Conservation (phyloP, 2,888 invertebrate species). For the Junonia oenone region DNA sequence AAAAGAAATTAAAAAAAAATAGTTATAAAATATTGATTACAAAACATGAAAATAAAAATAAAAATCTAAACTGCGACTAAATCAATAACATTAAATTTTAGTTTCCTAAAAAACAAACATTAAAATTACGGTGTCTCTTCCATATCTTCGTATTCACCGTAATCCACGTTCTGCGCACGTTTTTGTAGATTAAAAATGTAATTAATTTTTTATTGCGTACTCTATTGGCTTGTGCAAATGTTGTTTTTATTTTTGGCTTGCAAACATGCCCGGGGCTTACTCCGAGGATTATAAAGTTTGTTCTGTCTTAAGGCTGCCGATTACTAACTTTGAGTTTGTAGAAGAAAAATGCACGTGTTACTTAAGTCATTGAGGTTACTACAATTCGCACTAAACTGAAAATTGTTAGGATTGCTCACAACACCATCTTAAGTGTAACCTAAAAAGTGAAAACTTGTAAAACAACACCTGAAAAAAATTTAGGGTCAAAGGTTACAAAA, state of each 20-base stretch:
- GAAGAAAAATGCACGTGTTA: constrained; percentile 17
- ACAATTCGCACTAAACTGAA: too few relatives aligned
- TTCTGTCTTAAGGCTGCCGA: constrained; percentile 28
- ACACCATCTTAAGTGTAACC: not conserved
- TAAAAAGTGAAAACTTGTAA: too few relatives aligned
- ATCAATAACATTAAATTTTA: too few relatives aligned
- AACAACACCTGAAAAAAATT: too few relatives aligned
- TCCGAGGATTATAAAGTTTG: constrained; percentile 46
- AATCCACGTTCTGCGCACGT: constrained; percentile 54
- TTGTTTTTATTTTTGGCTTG: constrained; percentile 57
- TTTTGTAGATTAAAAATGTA: constrained; percentile 74
- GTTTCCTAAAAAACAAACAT: too few relatives aligned
- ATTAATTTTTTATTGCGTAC: constrained; percentile 73
- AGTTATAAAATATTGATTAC: too few relatives aligned
- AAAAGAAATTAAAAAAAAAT: too few relatives aligned
- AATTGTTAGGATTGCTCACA: not conserved
- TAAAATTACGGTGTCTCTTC: constrained; percentile 34
- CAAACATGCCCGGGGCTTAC: constrained; percentile 43
- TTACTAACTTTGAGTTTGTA: constrained; percentile 8
- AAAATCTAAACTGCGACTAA: too few relatives aligned
- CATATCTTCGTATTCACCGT: constrained; percentile 33
- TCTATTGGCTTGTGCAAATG: constrained; percentile 66
- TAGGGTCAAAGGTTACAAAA: too few relatives aligned
- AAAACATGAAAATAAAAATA: too few relatives aligned
- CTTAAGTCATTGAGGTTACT: not conserved